Evolutionary conservation across 1,140 invertebrate species (phyloP).

Genomic region (Hypothenemus hampei): DNA sequence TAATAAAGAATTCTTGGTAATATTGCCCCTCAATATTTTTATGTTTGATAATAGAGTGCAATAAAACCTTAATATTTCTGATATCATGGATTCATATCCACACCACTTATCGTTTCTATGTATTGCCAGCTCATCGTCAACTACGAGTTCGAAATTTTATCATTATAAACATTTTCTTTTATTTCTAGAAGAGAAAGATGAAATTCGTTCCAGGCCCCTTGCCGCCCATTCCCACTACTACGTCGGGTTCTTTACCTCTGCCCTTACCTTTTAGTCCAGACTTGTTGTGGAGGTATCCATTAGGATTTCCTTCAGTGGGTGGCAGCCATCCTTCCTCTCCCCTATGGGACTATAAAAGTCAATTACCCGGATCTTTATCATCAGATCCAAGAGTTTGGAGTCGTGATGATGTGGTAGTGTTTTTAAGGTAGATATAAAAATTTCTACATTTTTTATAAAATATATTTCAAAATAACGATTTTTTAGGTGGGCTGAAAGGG

Average conservation of each 20-base stretch:
- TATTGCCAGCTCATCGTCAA: too few species aligned
- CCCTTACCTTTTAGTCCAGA: constrained; percentile 69
- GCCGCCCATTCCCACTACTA: constrained; percentile 53
- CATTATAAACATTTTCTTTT: constrained; percentile 1
- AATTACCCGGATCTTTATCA: constrained; percentile 72
- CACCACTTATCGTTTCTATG: too few species aligned
- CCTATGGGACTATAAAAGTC: constrained; percentile 78
- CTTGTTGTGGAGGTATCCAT: constrained; percentile 76
- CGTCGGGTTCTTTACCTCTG: constrained; percentile 51
- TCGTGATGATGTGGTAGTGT: constrained; percentile 82
- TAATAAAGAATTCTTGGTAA: too few species aligned
- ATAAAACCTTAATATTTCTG: too few species aligned
- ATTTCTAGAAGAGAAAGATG: constrained; percentile 46
- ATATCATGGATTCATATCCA: too few species aligned
- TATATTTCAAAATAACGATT: background rate
- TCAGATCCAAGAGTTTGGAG: constrained; percentile 86
- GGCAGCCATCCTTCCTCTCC: constrained; percentile 62
- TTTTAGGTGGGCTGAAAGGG: constrained; percentile 76
- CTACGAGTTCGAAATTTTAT: too few species aligned
- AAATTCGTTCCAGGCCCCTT: constrained; percentile 62
- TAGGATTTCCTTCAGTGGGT: constrained; percentile 57
- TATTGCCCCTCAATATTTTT: too few species aligned
- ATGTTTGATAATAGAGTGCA: too few species aligned
- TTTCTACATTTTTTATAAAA: background rate
- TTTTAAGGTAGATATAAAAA: constrained; percentile 60